Conservation (phyloP, 2,797 vertebrate species). For the Gorsachius magnificus region DNA sequence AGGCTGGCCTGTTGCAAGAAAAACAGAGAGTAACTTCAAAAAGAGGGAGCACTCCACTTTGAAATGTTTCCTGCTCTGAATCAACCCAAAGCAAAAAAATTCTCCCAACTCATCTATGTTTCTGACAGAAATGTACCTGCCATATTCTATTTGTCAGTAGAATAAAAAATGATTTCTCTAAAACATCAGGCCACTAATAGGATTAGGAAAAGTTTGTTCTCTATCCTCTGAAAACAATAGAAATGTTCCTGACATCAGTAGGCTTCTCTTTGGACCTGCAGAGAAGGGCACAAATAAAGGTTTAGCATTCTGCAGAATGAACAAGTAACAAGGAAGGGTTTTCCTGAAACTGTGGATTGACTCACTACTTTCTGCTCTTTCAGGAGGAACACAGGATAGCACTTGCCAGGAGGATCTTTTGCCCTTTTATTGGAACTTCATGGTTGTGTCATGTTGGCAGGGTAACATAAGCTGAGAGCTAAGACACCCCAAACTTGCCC, state of each 20-base stretch:
- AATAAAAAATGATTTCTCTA: background rate
- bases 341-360: background rate
- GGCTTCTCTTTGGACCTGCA: background rate
- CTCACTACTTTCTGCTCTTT: background rate
- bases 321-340: background rate
- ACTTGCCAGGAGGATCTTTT: background rate
- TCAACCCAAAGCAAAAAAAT: background rate
- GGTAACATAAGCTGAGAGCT: background rate
- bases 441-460: background rate
- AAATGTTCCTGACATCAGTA: background rate
- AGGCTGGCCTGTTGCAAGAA: background rate
- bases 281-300: background rate
- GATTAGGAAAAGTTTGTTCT: background rate
- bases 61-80: background rate
- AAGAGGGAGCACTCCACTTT: background rate
- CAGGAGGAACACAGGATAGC: background rate
- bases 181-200: background rate
- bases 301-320: background rate
- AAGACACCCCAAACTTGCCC: background rate
- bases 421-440: background rate
- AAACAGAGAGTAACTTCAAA: background rate
- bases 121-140: background rate
- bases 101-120: background rate
- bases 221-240: background rate
- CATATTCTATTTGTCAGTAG: background rate